phyloP scores from a whole-genome alignment of 2,888 invertebrate species.

The Platypus cylindrus region DNA sequence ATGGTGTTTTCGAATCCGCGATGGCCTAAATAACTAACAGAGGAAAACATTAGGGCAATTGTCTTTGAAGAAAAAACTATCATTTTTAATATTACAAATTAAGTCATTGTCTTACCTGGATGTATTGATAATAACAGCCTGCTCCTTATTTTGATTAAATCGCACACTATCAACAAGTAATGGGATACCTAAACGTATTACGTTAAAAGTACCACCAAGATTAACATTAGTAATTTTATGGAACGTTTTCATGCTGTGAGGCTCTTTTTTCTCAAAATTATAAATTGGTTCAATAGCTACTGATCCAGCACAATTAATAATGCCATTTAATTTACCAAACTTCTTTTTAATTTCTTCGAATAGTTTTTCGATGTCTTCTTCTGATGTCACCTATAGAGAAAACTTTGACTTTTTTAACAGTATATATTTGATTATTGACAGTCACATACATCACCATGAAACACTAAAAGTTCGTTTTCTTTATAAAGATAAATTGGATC shows the following conservation, averaged over 20 bases:
- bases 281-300: slow-evolving; percentile 2
- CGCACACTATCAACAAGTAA: slow-evolving; percentile 8
- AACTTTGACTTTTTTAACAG: not conserved
- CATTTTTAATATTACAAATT: too few species aligned
- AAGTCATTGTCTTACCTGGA: slow-evolving; percentile 10
- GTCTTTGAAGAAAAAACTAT: too few species aligned
- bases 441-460: slow-evolving; percentile 12
- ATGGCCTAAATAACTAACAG: slow-evolving; percentile 7
- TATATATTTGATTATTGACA: not conserved
- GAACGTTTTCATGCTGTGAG: slow-evolving; percentile 9
- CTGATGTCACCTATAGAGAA: slow-evolving; percentile 9
- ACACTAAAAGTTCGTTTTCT: slow-evolving; percentile 7
- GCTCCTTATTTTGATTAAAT: slow-evolving; percentile 8
- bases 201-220: slow-evolving; percentile 12
- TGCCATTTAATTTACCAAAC: slow-evolving; percentile 13
- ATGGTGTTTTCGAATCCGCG: slow-evolving; percentile 2
- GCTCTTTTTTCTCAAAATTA: slow-evolving; percentile 6
- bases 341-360: slow-evolving; percentile 9
- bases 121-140: slow-evolving; percentile 12
- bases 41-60: too few species aligned
- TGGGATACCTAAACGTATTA: slow-evolving; percentile 8
- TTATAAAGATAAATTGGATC: slow-evolving; percentile 2
- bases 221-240: slow-evolving; percentile 11
- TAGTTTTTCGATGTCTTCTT: slow-evolving; percentile 12
- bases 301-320: slow-evolving; percentile 11